phyloP scores from a whole-genome alignment of 2,888 invertebrate genomes.

The Volucella inflata region DNA sequence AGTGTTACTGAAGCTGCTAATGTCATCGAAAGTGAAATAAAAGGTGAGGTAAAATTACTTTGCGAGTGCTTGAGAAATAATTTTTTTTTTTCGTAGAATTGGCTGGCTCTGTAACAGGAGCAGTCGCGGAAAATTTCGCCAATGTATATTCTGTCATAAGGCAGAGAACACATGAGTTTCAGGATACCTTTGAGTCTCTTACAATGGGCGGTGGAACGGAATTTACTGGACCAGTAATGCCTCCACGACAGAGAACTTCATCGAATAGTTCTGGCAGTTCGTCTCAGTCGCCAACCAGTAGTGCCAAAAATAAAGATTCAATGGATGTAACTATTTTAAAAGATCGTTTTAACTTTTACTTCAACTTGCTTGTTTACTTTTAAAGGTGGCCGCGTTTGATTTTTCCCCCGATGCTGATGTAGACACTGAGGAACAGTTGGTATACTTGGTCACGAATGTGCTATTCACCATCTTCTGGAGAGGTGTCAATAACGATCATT shows the following conservation, averaged over 20 bases:
- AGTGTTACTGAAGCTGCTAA: slow-evolving; percentile 84
- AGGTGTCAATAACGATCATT: slow-evolving; percentile 85
- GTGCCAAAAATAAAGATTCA: slow-evolving; percentile 79
- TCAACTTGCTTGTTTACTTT: neutral
- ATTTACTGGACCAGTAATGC: slow-evolving; percentile 74
- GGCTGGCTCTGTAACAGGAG: slow-evolving; percentile 84
- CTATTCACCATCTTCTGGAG: slow-evolving; percentile 86
- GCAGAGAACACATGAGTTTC: slow-evolving; percentile 84
- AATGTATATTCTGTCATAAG: slow-evolving; percentile 84
- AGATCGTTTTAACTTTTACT: neutral
- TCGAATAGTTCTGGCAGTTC: slow-evolving; percentile 82
- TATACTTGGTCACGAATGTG: slow-evolving; percentile 85
- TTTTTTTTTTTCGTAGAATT: slow-evolving; percentile 80
- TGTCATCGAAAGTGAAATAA: slow-evolving; percentile 84
- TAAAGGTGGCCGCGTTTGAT: slow-evolving; percentile 77
- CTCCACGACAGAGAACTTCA: slow-evolving; percentile 78
- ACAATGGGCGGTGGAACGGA: slow-evolving; percentile 80
- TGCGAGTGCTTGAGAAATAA: neutral
- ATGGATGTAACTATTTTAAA: slow-evolving; percentile 77
- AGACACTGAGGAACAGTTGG: slow-evolving; percentile 85
- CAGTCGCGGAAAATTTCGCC: slow-evolving; percentile 84
- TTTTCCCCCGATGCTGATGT: slow-evolving; percentile 82
- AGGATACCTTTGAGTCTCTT: slow-evolving; percentile 83
- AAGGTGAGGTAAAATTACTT: slow-evolving; percentile 79
- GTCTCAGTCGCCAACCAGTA: slow-evolving; percentile 79